Base-by-base conservation (phyloP, 92 coral and sea anemone genomes). In the Zoanthus gigantus region DNA sequence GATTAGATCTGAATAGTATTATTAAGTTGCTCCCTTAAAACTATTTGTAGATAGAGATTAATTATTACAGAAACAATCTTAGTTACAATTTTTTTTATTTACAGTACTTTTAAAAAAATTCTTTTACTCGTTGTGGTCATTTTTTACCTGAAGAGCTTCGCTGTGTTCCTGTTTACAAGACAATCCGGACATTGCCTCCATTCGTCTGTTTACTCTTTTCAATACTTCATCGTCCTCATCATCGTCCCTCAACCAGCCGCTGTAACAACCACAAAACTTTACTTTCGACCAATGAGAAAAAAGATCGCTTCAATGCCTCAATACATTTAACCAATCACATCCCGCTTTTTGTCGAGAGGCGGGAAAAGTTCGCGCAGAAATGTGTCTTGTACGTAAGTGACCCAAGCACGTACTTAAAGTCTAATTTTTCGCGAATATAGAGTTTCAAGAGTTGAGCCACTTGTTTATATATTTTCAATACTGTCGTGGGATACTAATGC, bases 161-260 rank as follows among this genome's bases (percentile, higher is more conserved):
- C 98, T 32, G 91, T 81, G 61, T 30, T 74, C 77, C 77, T 71
- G 48, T 91, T 90, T 88, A 4, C 95, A 83, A 13, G 92, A 86
- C 46, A 81, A 9, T 45, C 85, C 85, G 0, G 85, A 63, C 85
- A 81, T 81, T n/a, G 85, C 85, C 16, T 81, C 85, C 85, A 81
- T 81, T 15, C 85, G 74, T 14, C 45, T 66, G 85, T 81, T 81
- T 11, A 81, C 0, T 65, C 69, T n/a, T 16, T 84, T 30, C 66
- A 72, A 28, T 29, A 72, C 37, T 84, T 84, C 81, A 12, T 84
- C 78, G 28, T 84, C 78, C 7, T 29, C 88, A 23, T 72, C 78
- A 6, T 84, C 80, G 3, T 72, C 78, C 67, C 88, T 50, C 58
- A 84, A 45, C 80, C 88, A 72, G 2, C 68, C 78, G 14, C 78